Conservation (phyloP, 2,888 invertebrate genomes). For the Chrysina gloriosa region DNA sequence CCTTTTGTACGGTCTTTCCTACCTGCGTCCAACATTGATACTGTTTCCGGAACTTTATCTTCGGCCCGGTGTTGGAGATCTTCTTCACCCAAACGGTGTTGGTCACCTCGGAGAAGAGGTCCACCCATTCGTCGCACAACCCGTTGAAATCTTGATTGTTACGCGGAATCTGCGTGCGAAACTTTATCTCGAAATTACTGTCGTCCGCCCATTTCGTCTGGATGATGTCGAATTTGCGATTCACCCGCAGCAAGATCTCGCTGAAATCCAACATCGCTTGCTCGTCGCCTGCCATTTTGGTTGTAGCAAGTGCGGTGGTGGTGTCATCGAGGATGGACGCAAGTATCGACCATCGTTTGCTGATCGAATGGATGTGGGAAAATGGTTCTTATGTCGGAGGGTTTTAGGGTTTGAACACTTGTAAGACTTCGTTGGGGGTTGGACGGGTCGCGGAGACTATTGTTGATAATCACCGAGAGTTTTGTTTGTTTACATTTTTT, state of each 20-base stretch:
- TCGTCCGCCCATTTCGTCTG: constrained; percentile 60
- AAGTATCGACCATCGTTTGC: constrained; percentile 48
- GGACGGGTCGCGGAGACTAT: constrained; percentile 42
- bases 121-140: constrained; percentile 64
- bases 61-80: constrained; percentile 64
- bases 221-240: constrained; percentile 62
- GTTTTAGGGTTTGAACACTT: constrained; percentile 25
- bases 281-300: constrained; percentile 55
- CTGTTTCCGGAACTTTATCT: constrained; percentile 63
- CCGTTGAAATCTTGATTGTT: constrained; percentile 62
- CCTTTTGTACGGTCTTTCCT: constrained; percentile 60
- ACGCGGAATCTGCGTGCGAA: constrained; percentile 61
- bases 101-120: constrained; percentile 62
- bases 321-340: constrained; percentile 35
- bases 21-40: constrained; percentile 64
- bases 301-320: constrained; percentile 18
- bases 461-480: constrained; percentile 44
- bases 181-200: constrained; percentile 62
- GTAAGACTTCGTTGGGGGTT: constrained; percentile 36
- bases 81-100: constrained; percentile 64
- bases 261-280: constrained; percentile 59
- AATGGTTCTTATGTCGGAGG: constrained; percentile 20
- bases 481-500: constrained; percentile 37
- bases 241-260: constrained; percentile 57
- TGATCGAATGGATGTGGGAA: not conserved